These are phyloP conservation scores for Cuculus canorus DNA, from an alignment of 2,797 vertebrate genomes.

Conservation along the genomic window DNA sequence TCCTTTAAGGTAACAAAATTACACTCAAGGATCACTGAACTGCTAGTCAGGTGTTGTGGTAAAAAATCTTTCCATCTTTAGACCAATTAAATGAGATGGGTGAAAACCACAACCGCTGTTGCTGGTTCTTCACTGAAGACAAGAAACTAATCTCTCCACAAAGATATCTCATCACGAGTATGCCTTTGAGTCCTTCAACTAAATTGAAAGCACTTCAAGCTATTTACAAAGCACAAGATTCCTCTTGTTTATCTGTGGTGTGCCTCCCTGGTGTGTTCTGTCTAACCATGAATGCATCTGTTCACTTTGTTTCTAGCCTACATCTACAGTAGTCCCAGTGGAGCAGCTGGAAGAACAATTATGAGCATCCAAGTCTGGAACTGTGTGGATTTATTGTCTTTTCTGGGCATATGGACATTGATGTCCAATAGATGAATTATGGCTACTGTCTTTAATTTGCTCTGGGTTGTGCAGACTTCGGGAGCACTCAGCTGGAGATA, in stretches of 20 bases:
- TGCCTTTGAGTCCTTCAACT: not conserved
- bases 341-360: not conserved
- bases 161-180: constrained; percentile 1
- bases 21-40: not conserved
- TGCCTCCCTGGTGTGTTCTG: not conserved
- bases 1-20: constrained; percentile 6
- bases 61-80: not conserved
- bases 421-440: not conserved
- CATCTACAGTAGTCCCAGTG: not conserved
- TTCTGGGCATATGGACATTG: not conserved
- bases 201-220: constrained; percentile 19
- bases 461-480: not conserved
- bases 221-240: constrained; percentile 48
- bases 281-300: not conserved
- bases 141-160: not conserved
- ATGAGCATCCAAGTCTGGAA: not conserved
- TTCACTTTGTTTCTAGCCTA: not conserved
- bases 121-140: not conserved
- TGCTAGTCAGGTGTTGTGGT: not conserved
- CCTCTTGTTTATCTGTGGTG: constrained; percentile 48
- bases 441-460: not conserved
- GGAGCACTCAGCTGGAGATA: not conserved
- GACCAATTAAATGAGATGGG: not conserved
- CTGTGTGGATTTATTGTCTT: constrained; percentile 32
- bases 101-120: constrained; percentile 1